Conservation (phyloP, 2,888 invertebrate genomes). For the Drepanosiphum platanoidis region DNA sequence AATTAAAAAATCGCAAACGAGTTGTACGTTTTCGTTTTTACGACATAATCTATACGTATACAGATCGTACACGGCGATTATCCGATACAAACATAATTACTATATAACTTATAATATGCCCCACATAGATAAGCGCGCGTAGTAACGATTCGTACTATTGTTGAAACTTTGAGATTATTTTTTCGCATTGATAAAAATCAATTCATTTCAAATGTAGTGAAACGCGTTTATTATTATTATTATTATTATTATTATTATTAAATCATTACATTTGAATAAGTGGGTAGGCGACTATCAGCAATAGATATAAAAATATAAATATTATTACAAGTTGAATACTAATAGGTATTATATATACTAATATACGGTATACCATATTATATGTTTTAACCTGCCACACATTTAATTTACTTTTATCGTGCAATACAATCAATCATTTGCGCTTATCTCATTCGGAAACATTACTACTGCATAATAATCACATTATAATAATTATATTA, state of each 20-base stretch:
- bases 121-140: neutral
- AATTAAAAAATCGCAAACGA: no score
- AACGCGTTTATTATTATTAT: neutral
- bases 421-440: neutral
- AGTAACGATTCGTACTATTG: neutral
- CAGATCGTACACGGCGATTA: neutral
- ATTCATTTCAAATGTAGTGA: neutral
- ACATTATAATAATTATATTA: conserved; percentile 6
- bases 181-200: neutral
- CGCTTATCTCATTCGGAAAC: neutral
- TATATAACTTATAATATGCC: neutral
- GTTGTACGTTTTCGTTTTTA: neutral
- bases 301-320: neutral
- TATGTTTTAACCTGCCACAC: neutral
- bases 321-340: neutral
- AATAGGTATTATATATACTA: neutral
- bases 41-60: neutral
- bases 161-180: neutral
- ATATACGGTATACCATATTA: neutral
- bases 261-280: neutral
- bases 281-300: neutral
- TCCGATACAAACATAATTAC: neutral
- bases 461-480: conserved; percentile 20
- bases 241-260: neutral
- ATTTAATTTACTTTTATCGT: neutral